Evolutionary conservation across 2,113 vertebrate genomes (phyloP).

Genomic region (Sceloporus tristichus): DNA sequence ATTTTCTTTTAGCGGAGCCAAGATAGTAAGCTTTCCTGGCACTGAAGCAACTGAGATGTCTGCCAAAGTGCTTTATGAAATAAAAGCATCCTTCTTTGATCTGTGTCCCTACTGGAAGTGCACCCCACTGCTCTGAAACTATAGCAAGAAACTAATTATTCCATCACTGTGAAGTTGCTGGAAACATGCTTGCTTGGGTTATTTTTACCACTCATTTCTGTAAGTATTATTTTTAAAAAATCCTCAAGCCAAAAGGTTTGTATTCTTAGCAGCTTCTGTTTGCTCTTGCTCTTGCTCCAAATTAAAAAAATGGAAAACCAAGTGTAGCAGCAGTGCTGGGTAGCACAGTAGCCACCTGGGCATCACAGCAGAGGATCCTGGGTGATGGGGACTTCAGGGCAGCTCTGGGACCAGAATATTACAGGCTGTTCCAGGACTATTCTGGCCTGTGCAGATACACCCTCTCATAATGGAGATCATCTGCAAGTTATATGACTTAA

Average conservation of each 20-base stretch:
- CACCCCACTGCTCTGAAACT: not conserved
- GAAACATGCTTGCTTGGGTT: not conserved
- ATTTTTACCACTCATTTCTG: not conserved
- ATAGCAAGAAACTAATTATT: slow-evolving; percentile 16
- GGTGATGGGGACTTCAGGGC: too few relatives aligned
- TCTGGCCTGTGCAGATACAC: not conserved
- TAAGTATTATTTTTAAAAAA: not conserved
- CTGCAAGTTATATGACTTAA: not conserved
- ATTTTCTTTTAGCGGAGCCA: not conserved
- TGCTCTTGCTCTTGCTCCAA: not conserved
- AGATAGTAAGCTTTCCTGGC: not conserved
- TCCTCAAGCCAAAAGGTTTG: not conserved
- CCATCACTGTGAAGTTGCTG: not conserved
- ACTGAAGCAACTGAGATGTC: not conserved
- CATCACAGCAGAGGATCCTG: too few relatives aligned
- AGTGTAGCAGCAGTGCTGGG: too few relatives aligned
- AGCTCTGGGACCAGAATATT: too few relatives aligned
- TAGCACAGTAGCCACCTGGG: too few relatives aligned
- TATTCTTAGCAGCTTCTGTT: not conserved
- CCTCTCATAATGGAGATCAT: not conserved
- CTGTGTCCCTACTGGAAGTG: not conserved
- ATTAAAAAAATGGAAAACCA: not conserved
- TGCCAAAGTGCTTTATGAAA: not conserved
- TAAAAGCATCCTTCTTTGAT: not conserved
- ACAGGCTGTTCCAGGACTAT: too few relatives aligned